Conservation (phyloP, 2,797 vertebrate genomes). For the Chaetophractus vellerosus region DNA sequence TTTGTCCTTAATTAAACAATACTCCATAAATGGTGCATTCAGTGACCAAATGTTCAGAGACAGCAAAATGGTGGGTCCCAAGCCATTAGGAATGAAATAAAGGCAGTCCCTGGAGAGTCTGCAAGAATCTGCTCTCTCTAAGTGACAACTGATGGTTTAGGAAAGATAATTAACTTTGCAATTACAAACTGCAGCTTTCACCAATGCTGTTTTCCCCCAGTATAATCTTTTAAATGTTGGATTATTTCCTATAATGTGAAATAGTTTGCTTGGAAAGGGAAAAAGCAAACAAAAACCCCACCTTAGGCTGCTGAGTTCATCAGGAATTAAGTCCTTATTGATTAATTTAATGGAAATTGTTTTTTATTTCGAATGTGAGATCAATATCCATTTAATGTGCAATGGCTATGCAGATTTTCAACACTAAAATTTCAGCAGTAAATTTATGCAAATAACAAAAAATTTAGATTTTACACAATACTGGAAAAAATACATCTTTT, state of each 20-base stretch:
- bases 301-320: conserved; percentile 80
- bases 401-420: conserved; percentile 80
- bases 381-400: conserved; percentile 85
- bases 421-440: conserved; percentile 80
- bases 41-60: conserved; percentile 96
- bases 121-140: conserved; percentile 94
- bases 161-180: conserved; percentile 99
- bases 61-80: conserved; percentile 93
- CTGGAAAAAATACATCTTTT: conserved; percentile 29
- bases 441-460: conserved; percentile 72
- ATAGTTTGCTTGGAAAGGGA: conserved; percentile 84
- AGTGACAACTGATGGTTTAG: conserved; percentile 98
- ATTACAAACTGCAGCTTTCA: conserved; percentile 95
- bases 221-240: conserved; percentile 90
- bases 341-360: conserved; percentile 85
- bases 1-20: conserved; percentile 99
- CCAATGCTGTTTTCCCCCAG: conserved; percentile 91
- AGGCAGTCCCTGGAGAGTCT: conserved; percentile 92
- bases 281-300: conserved; percentile 79
- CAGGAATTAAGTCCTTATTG: conserved; percentile 85
- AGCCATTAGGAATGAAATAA: conserved; percentile 94
- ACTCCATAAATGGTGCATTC: conserved; percentile 96
- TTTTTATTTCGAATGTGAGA: conserved; percentile 88
- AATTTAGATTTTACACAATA: conserved; percentile 73
- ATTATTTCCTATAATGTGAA: conserved; percentile 87